Conservation (phyloP, 1,140 invertebrate species). For the Diorhabda elongata region DNA sequence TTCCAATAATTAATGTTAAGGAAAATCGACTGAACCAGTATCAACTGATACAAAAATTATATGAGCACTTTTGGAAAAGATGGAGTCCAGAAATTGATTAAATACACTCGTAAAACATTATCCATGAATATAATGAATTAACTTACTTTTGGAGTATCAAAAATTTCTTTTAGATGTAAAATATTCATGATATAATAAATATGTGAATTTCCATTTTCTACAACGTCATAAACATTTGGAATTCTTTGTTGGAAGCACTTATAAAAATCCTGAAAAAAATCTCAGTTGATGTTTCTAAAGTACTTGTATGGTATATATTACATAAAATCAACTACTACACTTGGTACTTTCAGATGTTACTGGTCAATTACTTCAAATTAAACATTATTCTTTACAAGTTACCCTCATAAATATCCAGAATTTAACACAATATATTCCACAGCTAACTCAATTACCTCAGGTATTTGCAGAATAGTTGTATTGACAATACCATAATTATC, state of each 20-base stretch:
- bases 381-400: too few relatives aligned
- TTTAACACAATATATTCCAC: background rate
- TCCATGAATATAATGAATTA: background rate
- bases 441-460: slow-evolving; percentile 48
- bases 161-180: slow-evolving; percentile 70
- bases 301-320: too few relatives aligned
- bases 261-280: slow-evolving; percentile 58
- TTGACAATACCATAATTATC: slow-evolving; percentile 69
- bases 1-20: too few relatives aligned
- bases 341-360: too few relatives aligned
- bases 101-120: background rate
- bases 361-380: too few relatives aligned
- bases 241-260: slow-evolving; percentile 68
- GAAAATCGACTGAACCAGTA: too few relatives aligned
- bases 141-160: slow-evolving; percentile 64
- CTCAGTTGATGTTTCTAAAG: too few relatives aligned
- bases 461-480: slow-evolving; percentile 67
- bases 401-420: too few relatives aligned
- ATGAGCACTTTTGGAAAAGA: background rate
- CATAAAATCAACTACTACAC: too few relatives aligned
- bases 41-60: too few relatives aligned
- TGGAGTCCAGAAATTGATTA: background rate
- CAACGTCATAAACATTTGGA: slow-evolving; percentile 59
- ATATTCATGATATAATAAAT: slow-evolving; percentile 74
- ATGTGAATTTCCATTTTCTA: slow-evolving; percentile 61